Evolutionary conservation across 2,888 invertebrate genomes (phyloP), one percentile per base, ranked within the genome.

Genomic region (Temnothorax ravouxi): DNA sequence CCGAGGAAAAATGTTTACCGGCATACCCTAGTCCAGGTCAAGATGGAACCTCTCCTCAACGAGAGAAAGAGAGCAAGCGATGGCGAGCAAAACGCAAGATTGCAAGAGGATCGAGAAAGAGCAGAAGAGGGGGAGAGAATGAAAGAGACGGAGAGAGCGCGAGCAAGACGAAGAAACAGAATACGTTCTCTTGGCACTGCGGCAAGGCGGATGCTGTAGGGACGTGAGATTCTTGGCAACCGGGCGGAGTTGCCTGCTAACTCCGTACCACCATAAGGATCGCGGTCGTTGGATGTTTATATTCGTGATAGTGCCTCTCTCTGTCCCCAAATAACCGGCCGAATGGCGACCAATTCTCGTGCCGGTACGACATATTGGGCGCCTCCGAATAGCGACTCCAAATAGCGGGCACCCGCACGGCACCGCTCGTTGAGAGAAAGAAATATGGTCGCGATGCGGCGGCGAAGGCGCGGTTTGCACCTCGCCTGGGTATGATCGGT

Each of bases 251-350:
- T 85, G 86, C 85, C 88, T 89, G 87, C 91, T 85, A 90, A 90
- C 89, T 90, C 83, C 79, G 89, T 88, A 88, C 91, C 87, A 89
- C 89, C 90, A 89, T 89, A 90, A 91, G 89, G 91, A 91, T 91
- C 87, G 91, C 91, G 90, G 91, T 91, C 91, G 91, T 90, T 87
- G 86, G 86, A 91, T 91, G 91, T 91, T 91, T 91, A 91, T 91
- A 90, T 91, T 91, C 90, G 91, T 89, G 91, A 90, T 91, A 90
- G 91, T 91, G 88, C 83, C 83, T 90, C 89, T 88, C 90, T 90
- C 91, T 91, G 91, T 90, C 91, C 87, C 90, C 90, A 88, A 90
- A 90, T 90, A 90, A 90, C 91, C 90, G 84, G 77, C 86, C 88
- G 87, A 87, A 89, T 89, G 90, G 85, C 91, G 84, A 86, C 88